Evolutionary conservation across 2,797 vertebrate species (phyloP).

Genomic region (Neostethus bicornis): DNA sequence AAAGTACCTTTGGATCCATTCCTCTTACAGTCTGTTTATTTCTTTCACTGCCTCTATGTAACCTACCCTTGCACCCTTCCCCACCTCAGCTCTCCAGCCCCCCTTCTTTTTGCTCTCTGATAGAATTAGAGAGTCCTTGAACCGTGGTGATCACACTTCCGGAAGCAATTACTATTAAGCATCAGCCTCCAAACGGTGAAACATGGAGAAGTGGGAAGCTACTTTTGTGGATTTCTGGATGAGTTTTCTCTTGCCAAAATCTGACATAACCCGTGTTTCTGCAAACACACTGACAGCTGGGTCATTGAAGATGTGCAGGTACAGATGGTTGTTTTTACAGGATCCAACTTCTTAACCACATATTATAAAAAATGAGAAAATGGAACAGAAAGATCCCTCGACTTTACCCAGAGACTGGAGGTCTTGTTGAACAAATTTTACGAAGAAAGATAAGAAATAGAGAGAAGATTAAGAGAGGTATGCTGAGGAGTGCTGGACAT

Average conservation of each 20-base stretch:
- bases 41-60: conserved; percentile 32
- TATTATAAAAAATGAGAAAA: conserved; percentile 82
- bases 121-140: conserved; percentile 80
- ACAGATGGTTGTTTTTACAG: conserved; percentile 75
- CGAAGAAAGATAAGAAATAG: conserved; percentile 45
- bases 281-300: conserved; percentile 39
- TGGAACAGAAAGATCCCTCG: conserved; percentile 82
- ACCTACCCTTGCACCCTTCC: conserved; percentile 23
- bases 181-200: conserved; percentile 54
- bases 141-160: conserved; percentile 79
- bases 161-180: conserved; percentile 79
- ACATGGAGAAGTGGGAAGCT: conserved; percentile 43
- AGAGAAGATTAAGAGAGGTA: conserved; percentile 22
- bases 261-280: conserved; percentile 43
- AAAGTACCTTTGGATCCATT: conserved; percentile 25
- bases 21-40: conserved; percentile 41
- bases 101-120: conserved; percentile 58
- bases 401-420: conserved; percentile 72
- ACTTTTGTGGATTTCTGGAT: conserved; percentile 66
- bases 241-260: conserved; percentile 64
- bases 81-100: conserved; percentile 14
- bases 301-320: conserved; percentile 20
- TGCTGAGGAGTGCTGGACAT: conserved; percentile 22
- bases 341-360: conserved; percentile 72
- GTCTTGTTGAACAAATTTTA: conserved; percentile 66